These are phyloP conservation scores for Poeciliopsis paucimaculata DNA, from an alignment of 2,797 vertebrate species.

Conservation along the genomic window DNA sequence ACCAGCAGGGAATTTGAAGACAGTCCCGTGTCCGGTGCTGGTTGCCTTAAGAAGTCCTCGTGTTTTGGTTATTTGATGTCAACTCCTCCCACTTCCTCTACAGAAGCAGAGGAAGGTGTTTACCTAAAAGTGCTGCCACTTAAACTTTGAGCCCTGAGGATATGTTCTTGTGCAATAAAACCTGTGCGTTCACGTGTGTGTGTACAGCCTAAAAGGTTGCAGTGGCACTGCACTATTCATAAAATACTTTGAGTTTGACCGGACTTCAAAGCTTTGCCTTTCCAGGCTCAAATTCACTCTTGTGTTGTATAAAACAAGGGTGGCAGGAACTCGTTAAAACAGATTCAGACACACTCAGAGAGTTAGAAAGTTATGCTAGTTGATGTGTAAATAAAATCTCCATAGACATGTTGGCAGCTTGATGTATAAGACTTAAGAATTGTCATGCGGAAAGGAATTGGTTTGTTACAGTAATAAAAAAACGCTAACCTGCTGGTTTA, in stretches of 20 bases:
- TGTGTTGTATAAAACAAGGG: constrained; percentile 49
- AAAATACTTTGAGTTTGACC: constrained; percentile 25
- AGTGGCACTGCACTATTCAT: constrained; percentile 63
- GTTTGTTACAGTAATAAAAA: background rate
- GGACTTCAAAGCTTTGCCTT: constrained; percentile 65
- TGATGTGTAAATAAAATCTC: background rate
- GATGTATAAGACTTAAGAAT: background rate
- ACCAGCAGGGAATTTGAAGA: background rate
- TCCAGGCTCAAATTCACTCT: constrained; percentile 35
- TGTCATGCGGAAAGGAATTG: background rate
- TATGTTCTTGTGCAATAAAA: constrained; percentile 34
- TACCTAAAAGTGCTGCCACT: constrained; percentile 29
- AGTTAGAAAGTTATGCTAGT: no score
- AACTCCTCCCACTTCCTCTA: constrained; percentile 13
- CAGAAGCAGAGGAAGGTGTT: constrained; percentile 19
- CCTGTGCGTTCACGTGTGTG: constrained; percentile 15
- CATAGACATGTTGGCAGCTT: background rate
- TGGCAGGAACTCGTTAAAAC: background rate
- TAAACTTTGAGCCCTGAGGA: constrained; percentile 49
- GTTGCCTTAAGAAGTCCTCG: constrained; percentile 6
- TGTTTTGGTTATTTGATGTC: constrained; percentile 9
- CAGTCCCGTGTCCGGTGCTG: background rate
- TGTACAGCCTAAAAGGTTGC: constrained; percentile 13
- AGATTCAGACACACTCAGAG: no score
- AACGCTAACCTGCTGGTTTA: background rate